phyloP scores from a whole-genome alignment of 2,113 vertebrate species.

The Strix uralensis region DNA sequence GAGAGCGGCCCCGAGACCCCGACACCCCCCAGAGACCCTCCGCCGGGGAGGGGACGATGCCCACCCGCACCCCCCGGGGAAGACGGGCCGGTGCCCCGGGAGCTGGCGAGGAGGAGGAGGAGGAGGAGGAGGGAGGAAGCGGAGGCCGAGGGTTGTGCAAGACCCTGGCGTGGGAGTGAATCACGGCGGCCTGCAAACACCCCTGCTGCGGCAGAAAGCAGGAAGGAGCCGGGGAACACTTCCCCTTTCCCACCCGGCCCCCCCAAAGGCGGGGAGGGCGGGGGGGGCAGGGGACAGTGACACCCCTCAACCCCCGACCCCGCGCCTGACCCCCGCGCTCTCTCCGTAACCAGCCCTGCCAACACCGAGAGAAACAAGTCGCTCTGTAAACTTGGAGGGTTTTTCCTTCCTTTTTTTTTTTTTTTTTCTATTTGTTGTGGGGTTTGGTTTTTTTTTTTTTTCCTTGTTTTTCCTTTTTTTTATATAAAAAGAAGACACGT shows the following conservation, averaged over 20 bases:
- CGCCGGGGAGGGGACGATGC: background rate
- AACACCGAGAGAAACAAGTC: background rate
- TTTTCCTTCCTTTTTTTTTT: background rate
- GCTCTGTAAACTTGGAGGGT: background rate
- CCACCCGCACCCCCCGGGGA: background rate
- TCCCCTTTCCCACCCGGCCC: background rate
- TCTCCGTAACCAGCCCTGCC: background rate
- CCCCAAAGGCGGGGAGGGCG: no score
- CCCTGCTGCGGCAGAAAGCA: background rate
- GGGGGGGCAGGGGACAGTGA: background rate
- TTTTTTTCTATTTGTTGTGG: no score
- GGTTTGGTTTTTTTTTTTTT: background rate
- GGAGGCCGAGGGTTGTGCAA: background rate
- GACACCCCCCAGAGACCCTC: background rate
- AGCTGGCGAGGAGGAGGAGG: background rate
- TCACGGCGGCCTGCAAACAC: background rate
- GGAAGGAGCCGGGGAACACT: background rate
- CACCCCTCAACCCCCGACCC: background rate
- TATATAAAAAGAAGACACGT: conserved; percentile 18
- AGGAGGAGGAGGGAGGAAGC: background rate
- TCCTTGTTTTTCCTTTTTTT: background rate
- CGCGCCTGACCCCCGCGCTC: no score
- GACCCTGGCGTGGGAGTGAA: background rate
- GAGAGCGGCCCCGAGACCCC: background rate
- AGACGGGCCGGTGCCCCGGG: background rate